Evolutionary conservation across 2,797 vertebrate species (phyloP).

Genomic region (Myotis pilosus): DNA sequence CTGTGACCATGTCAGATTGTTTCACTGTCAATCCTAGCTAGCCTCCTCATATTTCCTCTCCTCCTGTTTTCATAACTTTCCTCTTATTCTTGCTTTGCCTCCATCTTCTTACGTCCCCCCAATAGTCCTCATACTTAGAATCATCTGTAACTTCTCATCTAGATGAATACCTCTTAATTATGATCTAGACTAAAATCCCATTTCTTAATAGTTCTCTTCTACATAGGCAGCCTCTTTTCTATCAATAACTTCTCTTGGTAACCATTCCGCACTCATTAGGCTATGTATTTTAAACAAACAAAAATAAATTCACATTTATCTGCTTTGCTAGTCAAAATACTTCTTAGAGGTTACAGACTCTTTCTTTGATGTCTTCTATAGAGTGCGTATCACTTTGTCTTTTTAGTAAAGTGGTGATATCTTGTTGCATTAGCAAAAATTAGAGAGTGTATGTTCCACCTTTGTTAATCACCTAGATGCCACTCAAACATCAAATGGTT

Average conservation of each 20-base stretch:
- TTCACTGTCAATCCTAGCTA: not conserved
- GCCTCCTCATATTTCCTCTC: not conserved
- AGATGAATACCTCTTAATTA: not conserved
- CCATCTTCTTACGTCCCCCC: not conserved
- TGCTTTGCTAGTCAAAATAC: not conserved
- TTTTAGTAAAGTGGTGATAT: not conserved
- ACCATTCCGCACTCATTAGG: not conserved
- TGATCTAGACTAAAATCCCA: not conserved
- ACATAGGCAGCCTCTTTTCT: not conserved
- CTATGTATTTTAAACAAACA: not conserved
- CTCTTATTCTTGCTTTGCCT: not conserved
- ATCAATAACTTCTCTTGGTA: not conserved
- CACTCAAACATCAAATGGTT: not conserved
- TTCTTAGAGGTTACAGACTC: not conserved
- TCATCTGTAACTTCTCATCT: not conserved
- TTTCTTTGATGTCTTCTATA: slow-evolving; percentile 26
- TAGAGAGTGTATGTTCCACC: not conserved
- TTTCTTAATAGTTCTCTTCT: not conserved
- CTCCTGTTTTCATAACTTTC: not conserved
- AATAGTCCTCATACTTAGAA: not conserved
- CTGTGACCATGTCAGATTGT: not conserved
- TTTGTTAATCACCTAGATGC: not conserved
- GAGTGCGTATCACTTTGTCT: not conserved
- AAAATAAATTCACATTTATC: not conserved
- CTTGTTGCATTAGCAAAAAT: slow-evolving; percentile 3